phyloP scores from a whole-genome alignment of 2,797 vertebrate species.

The Alectoris magna region DNA sequence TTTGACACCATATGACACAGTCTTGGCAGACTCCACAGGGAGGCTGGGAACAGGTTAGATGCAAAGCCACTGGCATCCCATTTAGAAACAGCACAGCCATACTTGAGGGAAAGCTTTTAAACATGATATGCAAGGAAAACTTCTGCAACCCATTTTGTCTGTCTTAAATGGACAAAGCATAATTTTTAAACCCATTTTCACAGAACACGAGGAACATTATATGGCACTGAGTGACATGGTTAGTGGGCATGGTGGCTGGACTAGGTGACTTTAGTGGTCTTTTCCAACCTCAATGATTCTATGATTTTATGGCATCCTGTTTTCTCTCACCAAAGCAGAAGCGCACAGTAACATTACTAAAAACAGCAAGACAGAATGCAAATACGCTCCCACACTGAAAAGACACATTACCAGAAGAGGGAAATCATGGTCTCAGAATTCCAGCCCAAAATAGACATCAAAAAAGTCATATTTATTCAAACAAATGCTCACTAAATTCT shows the following conservation, averaged over 20 bases:
- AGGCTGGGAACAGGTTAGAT: neutral
- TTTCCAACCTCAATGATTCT: too few species aligned
- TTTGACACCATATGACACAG: neutral
- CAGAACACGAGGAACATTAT: neutral
- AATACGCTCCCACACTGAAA: neutral
- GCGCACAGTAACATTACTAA: neutral
- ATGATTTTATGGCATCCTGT: neutral
- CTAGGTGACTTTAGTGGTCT: too few species aligned
- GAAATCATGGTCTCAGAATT: neutral
- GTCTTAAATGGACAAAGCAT: neutral
- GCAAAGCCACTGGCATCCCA: neutral
- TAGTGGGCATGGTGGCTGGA: too few species aligned
- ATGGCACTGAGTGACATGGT: too few species aligned
- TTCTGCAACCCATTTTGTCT: neutral
- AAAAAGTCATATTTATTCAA: neutral
- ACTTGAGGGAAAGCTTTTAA: neutral
- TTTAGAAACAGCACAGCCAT: constrained; percentile 8
- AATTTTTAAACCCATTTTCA: neutral
- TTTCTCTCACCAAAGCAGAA: neutral
- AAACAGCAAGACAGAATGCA: neutral
- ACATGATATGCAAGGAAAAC: neutral
- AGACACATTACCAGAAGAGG: neutral
- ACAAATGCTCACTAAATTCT: neutral
- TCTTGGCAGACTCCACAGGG: neutral
- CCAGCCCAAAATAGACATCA: neutral